Evolutionary conservation across 2,888 invertebrate genomes (phyloP).

Genomic region (Amaurobius ferox): DNA sequence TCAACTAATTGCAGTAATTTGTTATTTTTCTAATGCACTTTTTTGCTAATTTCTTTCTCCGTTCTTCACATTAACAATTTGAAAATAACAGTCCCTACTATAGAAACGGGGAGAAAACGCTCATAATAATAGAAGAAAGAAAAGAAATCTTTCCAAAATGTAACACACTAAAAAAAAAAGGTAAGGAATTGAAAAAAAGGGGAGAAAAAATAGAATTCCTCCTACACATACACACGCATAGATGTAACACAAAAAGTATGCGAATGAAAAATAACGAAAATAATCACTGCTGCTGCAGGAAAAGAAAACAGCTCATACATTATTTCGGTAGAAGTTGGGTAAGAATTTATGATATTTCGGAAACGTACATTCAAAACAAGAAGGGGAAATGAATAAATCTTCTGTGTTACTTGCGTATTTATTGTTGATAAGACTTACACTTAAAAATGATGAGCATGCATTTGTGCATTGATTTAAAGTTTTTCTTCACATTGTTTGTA

Average conservation of each 20-base stretch:
- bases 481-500: no score
- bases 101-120: background rate
- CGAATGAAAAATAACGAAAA: slow-evolving; percentile 63
- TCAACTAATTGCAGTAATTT: slow-evolving; percentile 60
- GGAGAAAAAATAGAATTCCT: slow-evolving; percentile 22
- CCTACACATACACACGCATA: slow-evolving; percentile 28
- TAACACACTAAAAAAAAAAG: slow-evolving; percentile 29
- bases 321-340: slow-evolving; percentile 49
- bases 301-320: slow-evolving; percentile 61
- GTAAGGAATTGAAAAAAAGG: background rate
- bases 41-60: slow-evolving; percentile 42
- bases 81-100: slow-evolving; percentile 45
- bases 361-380: slow-evolving; percentile 47
- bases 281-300: slow-evolving; percentile 56
- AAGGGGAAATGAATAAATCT: slow-evolving; percentile 38
- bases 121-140: slow-evolving; percentile 9
- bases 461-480: slow-evolving; percentile 51
- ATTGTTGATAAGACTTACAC: slow-evolving; percentile 53
- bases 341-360: slow-evolving; percentile 54
- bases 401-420: slow-evolving; percentile 52
- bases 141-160: slow-evolving; percentile 23
- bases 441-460: slow-evolving; percentile 60
- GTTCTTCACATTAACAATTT: slow-evolving; percentile 57
- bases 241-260: slow-evolving; percentile 26
- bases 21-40: slow-evolving; percentile 57